Evolutionary conservation across 2,797 vertebrate species (phyloP).

Genomic region (Tinamus major): DNA sequence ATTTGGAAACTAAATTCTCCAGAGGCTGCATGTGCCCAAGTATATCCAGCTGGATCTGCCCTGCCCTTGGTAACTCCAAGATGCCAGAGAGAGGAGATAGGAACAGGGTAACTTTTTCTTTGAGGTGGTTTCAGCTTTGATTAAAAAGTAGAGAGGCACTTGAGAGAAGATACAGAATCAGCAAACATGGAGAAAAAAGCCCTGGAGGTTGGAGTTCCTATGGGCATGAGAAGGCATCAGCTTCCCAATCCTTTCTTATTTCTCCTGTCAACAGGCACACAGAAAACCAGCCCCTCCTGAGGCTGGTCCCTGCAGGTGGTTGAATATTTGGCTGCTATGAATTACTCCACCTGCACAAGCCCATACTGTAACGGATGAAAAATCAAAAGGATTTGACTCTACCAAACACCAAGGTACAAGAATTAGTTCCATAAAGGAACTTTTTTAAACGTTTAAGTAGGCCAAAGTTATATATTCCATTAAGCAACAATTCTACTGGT

Average conservation of each 20-base stretch:
- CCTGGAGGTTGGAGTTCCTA: neutral
- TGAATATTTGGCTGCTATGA: neutral
- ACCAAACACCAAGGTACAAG: neutral
- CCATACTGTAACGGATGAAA: neutral
- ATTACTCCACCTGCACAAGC: neutral
- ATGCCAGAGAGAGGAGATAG: neutral
- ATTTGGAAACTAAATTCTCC: neutral
- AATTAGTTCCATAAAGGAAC: neutral
- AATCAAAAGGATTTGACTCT: neutral
- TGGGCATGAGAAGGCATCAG: neutral
- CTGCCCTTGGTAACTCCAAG: accelerated
- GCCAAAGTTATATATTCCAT: neutral
- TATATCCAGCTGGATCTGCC: neutral
- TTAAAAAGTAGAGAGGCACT: neutral
- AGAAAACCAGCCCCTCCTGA: neutral
- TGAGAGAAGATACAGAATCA: neutral
- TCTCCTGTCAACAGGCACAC: neutral
- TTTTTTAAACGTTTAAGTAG: neutral
- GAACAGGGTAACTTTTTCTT: neutral
- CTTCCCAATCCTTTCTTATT: neutral
- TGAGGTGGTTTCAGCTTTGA: neutral
- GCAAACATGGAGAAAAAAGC: neutral
- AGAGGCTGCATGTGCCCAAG: accelerated
- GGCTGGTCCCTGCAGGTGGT: too few species aligned
- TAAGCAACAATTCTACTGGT: neutral